Conservation (phyloP, 2,888 invertebrate genomes). For the Nebria salina region DNA sequence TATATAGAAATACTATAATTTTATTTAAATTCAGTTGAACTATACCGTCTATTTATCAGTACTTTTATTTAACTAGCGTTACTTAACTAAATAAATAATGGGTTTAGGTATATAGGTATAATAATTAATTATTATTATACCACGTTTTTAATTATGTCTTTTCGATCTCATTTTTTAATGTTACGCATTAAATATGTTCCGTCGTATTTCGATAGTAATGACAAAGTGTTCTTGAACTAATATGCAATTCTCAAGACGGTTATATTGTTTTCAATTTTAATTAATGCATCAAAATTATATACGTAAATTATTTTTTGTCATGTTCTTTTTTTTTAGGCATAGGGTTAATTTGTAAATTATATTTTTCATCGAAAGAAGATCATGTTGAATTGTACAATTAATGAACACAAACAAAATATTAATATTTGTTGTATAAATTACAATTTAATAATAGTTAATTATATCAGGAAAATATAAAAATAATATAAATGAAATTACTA, state of each 20-base stretch:
- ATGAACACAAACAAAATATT: constrained; percentile 7
- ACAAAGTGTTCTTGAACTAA: constrained; percentile 60
- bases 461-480: constrained; percentile 35
- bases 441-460: constrained; percentile 40
- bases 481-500: not conserved
- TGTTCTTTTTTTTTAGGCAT: constrained; percentile 35
- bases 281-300: constrained; percentile 26
- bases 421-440: constrained; percentile 44
- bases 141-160: constrained; percentile 36
- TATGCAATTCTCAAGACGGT: constrained; percentile 22
- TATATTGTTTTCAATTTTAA: constrained; percentile 18
- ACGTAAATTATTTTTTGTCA: constrained; percentile 14
- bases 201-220: constrained; percentile 60
- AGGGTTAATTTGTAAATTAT: constrained; percentile 41
- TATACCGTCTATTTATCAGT: not conserved
- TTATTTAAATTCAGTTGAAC: not conserved
- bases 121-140: not conserved
- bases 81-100: constrained; percentile 34
- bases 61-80: not conserved
- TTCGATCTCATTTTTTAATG: constrained; percentile 41
- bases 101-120: constrained; percentile 38
- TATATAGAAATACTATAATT: not conserved
- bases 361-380: constrained; percentile 31
- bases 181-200: constrained; percentile 51
- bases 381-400: constrained; percentile 44